These are phyloP conservation scores for Drosophila kuntzei DNA, from an alignment of 2,888 invertebrate genomes.

Conservation along the genomic window DNA sequence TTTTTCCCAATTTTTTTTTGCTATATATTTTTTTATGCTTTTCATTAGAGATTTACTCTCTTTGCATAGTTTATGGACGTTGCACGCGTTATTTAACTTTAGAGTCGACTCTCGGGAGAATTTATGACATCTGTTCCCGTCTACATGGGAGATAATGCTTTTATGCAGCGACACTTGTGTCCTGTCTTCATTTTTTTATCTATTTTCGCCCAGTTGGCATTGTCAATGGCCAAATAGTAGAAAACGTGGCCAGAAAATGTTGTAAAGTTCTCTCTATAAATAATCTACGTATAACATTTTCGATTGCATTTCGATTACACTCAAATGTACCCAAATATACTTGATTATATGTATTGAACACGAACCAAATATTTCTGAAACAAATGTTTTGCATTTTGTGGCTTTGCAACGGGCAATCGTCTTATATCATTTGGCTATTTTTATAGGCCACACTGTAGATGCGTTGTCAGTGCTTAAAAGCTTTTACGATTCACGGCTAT, in stretches of 20 bases:
- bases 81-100: conserved; percentile 46
- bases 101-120: conserved; percentile 19
- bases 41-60: conserved; percentile 53
- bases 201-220: conserved; percentile 40
- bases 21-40: conserved; percentile 38
- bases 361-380: conserved; percentile 11
- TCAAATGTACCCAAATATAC: conserved; percentile 8
- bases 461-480: conserved; percentile 49
- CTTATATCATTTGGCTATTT: conserved; percentile 62
- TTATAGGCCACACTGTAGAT: conserved; percentile 27
- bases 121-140: conserved; percentile 31
- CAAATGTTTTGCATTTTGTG: conserved; percentile 44
- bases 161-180: conserved; percentile 31
- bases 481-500: conserved; percentile 37
- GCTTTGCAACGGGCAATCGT: conserved; percentile 1
- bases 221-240: conserved; percentile 24
- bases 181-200: conserved; percentile 22
- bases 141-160: conserved; percentile 22
- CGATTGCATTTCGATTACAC: conserved; percentile 30
- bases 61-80: conserved; percentile 40
- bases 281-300: conserved; percentile 41
- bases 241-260: conserved; percentile 26
- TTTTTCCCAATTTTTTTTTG: conserved; percentile 18
- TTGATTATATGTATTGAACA: background rate
- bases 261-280: conserved; percentile 44